phyloP scores from a whole-genome alignment of 2,888 invertebrate species.

The Argyra leucocephala region DNA sequence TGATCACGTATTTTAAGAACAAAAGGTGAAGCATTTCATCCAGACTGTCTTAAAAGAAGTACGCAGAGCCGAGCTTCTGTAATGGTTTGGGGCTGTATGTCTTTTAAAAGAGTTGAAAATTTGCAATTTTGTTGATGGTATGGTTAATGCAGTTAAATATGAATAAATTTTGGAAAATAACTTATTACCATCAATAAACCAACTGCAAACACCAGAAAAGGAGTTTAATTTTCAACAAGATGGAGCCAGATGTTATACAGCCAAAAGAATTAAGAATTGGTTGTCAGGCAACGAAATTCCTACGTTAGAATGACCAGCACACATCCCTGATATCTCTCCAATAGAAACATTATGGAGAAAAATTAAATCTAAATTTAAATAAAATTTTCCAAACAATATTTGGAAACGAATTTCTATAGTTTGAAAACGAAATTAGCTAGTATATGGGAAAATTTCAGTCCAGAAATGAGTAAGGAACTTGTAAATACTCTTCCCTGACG shows the following conservation, averaged over 20 bases:
- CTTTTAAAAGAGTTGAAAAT: slow-evolving; percentile 18
- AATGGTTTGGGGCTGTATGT: slow-evolving; percentile 22
- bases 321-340: background rate
- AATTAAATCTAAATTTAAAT: background rate
- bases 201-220: slow-evolving; percentile 16
- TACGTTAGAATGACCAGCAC: background rate
- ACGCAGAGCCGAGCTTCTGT: slow-evolving; percentile 19
- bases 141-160: slow-evolving; percentile 19
- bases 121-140: slow-evolving; percentile 20
- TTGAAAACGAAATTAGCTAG: too few relatives aligned
- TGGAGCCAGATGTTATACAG: slow-evolving; percentile 14
- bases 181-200: slow-evolving; percentile 19
- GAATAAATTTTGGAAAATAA: slow-evolving; percentile 18
- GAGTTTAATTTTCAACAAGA: slow-evolving; percentile 16
- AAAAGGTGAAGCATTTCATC: slow-evolving; percentile 16
- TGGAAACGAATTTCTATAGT: too few relatives aligned
- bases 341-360: background rate
- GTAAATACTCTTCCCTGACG: too few relatives aligned
- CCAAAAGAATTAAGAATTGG: background rate
- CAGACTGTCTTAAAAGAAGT: slow-evolving; percentile 19
- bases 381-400: background rate
- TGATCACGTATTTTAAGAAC: slow-evolving; percentile 17
- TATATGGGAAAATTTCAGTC: too few relatives aligned
- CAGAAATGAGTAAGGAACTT: too few relatives aligned
- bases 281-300: background rate